Percentiles rank a stretch among this genome's conserved stretches.
phyloP scores from a whole-genome alignment of 1,140 invertebrate genomes.

The Drosophila orena region DNA sequence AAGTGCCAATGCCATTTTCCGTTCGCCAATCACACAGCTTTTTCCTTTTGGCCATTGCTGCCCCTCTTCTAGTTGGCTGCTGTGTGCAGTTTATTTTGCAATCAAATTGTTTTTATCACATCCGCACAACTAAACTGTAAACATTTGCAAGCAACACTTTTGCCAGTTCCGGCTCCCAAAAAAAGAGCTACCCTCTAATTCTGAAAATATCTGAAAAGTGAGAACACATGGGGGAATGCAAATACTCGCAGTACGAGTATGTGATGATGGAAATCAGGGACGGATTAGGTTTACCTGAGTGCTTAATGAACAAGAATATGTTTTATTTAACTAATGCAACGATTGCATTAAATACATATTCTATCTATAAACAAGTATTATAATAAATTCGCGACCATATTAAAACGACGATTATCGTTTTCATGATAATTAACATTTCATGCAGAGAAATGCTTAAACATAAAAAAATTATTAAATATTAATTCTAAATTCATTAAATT shows the following conservation, averaged over 20 bases:
- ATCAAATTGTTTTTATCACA: slow-evolving; percentile 75
- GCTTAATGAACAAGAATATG: background rate
- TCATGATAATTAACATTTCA: no score
- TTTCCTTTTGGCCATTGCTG: background rate
- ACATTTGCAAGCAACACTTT: slow-evolving; percentile 72
- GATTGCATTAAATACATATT: no score
- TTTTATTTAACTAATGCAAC: no score
- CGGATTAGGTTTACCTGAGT: background rate
- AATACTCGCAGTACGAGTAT: slow-evolving; percentile 18
- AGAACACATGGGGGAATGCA: slow-evolving; percentile 18
- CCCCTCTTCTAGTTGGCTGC: slow-evolving; percentile 16
- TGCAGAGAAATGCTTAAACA: no score
- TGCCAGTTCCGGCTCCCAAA: slow-evolving; percentile 38
- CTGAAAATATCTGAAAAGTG: slow-evolving; percentile 20
- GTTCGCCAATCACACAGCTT: slow-evolving; percentile 33
- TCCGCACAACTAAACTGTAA: slow-evolving; percentile 71
- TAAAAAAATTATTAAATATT: no score
- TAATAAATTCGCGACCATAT: no score
- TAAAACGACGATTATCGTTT: no score
- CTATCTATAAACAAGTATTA: no score
- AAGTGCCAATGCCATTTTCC: slow-evolving; percentile 41
- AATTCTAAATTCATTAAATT: no score
- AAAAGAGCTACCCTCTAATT: slow-evolving; percentile 27
- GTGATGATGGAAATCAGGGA: slow-evolving; percentile 19
- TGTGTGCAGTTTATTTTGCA: slow-evolving; percentile 60